These are phyloP conservation scores for Amblyraja radiata DNA, from an alignment of 2,797 vertebrate genomes.

Conservation along the genomic window DNA sequence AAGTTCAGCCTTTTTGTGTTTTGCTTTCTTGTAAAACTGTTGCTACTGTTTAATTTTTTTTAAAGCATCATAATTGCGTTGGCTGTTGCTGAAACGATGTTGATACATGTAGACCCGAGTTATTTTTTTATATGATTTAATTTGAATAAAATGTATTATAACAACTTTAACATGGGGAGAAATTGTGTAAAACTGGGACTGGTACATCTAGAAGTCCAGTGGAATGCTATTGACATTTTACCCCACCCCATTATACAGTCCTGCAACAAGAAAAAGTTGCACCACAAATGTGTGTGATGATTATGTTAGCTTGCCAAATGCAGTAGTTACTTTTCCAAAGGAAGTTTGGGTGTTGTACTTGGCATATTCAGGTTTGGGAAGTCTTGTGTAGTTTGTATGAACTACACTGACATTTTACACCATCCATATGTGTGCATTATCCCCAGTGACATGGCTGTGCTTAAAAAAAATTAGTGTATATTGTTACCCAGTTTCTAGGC, in stretches of 20 bases:
- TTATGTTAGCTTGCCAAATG: constrained; percentile 70
- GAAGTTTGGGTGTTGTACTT: constrained; percentile 59
- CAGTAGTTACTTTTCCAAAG: constrained; percentile 70
- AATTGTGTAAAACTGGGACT: constrained; percentile 32
- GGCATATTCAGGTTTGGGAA: constrained; percentile 60
- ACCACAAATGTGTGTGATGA: constrained; percentile 39
- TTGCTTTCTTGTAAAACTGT: constrained; percentile 75
- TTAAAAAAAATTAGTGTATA: constrained; percentile 76
- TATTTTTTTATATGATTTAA: constrained; percentile 79
- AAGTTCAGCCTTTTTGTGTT: constrained; percentile 67
- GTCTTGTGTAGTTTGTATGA: constrained; percentile 81
- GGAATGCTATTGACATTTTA: background rate
- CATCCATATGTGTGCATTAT: constrained; percentile 72
- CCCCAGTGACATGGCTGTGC: constrained; percentile 70
- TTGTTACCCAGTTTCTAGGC: constrained; percentile 81
- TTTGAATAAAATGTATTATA: constrained; percentile 52
- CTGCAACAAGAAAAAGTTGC: constrained; percentile 14
- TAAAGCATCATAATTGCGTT: constrained; percentile 74
- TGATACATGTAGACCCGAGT: constrained; percentile 76
- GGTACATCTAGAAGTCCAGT: constrained; percentile 45
- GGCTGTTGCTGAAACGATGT: constrained; percentile 76
- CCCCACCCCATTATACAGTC: background rate
- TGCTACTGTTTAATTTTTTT: constrained; percentile 73
- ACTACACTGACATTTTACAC: constrained; percentile 66
- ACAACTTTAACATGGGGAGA: constrained; percentile 29